Conservation (phyloP, 2,888 invertebrate genomes). For the Volucella inanis region DNA sequence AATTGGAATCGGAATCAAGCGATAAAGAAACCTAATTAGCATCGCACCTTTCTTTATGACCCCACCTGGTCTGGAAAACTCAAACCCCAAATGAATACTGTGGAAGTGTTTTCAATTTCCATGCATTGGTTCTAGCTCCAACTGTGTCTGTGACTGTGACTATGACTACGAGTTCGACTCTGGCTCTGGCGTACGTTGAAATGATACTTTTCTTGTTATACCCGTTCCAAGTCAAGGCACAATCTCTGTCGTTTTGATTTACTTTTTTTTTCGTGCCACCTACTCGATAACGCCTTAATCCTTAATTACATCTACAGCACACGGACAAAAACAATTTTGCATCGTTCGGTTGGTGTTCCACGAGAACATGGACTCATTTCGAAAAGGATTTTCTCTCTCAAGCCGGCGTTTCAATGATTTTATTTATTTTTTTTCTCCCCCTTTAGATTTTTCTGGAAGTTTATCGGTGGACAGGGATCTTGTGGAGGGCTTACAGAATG, state of each 20-base stretch:
- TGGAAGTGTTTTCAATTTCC: constrained; percentile 48
- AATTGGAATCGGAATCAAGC: constrained; percentile 44
- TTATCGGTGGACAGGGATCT: neutral
- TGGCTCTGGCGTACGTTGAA: neutral
- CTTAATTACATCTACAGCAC: constrained; percentile 72
- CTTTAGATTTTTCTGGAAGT: neutral
- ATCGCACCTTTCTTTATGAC: constrained; percentile 61
- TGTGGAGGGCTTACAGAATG: constrained; percentile 18
- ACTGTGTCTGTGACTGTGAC: no score
- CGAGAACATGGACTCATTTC: constrained; percentile 45
- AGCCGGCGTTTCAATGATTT: neutral
- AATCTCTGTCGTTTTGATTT: constrained; percentile 24
- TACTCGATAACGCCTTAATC: constrained; percentile 59
- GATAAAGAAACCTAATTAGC: constrained; percentile 67
- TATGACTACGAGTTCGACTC: no score
- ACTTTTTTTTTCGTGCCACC: neutral
- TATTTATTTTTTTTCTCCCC: neutral
- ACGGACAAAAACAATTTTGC: constrained; percentile 66
- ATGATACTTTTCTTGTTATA: neutral
- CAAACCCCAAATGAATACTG: neutral
- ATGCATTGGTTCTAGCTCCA: neutral
- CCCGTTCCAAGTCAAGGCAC: constrained; percentile 4
- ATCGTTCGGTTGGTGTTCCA: constrained; percentile 3
- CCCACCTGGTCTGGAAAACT: neutral
- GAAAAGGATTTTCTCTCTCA: constrained; percentile 36